Conservation (phyloP, 2,797 vertebrate species). For the Knipowitschia caucasica region DNA sequence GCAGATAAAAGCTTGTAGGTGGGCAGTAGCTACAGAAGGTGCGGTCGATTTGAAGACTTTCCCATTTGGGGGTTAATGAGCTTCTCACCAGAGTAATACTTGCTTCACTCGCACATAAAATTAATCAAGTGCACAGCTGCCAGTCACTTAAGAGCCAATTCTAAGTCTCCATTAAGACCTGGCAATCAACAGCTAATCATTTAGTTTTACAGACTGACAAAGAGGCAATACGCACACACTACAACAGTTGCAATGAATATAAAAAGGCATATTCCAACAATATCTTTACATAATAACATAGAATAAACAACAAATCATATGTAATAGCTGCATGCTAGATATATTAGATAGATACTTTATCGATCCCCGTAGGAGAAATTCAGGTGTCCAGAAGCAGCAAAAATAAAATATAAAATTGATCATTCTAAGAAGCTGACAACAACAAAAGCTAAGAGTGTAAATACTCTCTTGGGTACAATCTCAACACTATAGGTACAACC, state of each 20-base stretch:
- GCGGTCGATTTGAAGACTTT: slow-evolving; percentile 7
- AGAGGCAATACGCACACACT: neutral
- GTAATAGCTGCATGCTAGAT: neutral
- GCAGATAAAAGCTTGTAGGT: neutral
- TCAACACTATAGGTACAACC: too few relatives aligned
- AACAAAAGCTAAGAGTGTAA: too few relatives aligned
- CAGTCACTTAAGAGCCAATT: slow-evolving; percentile 12
- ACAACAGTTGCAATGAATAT: neutral
- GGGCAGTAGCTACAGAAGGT: neutral
- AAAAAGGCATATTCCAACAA: too few relatives aligned
- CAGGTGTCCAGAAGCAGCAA: too few relatives aligned
- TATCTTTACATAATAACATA: neutral
- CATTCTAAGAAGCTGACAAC: too few relatives aligned
- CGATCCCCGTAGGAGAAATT: too few relatives aligned
- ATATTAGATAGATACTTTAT: too few relatives aligned
- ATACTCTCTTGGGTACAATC: too few relatives aligned
- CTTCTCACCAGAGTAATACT: slow-evolving; percentile 6
- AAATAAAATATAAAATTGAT: too few relatives aligned
- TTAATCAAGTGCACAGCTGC: slow-evolving; percentile 13
- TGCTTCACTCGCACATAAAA: slow-evolving; percentile 8
- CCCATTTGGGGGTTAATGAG: slow-evolving; percentile 11
- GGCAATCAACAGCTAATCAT: slow-evolving; percentile 11
- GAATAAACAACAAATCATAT: too few relatives aligned
- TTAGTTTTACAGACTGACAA: slow-evolving; percentile 12
- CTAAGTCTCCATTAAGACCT: slow-evolving; percentile 3